A percentile compares a stretch with the other conserved stretches of the same genome.
These are phyloP conservation scores for Capitella teleta DNA, from an alignment of 1,140 invertebrate species.

Conservation along the genomic window DNA sequence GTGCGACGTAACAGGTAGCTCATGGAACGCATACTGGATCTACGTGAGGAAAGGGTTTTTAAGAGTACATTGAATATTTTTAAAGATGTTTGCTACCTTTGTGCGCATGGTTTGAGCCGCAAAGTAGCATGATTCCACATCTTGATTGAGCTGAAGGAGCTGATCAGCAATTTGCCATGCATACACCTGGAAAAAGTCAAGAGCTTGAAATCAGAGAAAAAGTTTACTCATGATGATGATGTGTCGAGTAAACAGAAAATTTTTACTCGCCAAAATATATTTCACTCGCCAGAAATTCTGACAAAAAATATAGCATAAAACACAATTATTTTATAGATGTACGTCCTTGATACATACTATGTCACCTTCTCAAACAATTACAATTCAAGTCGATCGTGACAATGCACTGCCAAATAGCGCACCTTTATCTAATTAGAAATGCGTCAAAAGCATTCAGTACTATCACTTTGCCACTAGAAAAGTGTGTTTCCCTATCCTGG, in stretches of 20 bases:
- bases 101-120: constrained; percentile 94
- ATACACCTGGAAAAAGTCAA: constrained; percentile 58
- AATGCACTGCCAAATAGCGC: too few species aligned
- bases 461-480: too few species aligned
- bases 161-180: constrained; percentile 94
- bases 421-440: too few species aligned
- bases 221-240: neutral
- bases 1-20: constrained; percentile 76
- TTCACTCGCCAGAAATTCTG: neutral
- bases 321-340: neutral
- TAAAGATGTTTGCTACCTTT: constrained; percentile 48
- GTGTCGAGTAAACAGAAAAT: neutral
- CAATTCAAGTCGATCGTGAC: too few species aligned
- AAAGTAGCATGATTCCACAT: constrained; percentile 88
- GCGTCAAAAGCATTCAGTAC: too few species aligned
- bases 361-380: neutral
- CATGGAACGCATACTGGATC: constrained; percentile 78
- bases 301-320: neutral
- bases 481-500: too few species aligned
- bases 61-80: neutral
- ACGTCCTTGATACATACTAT: neutral
- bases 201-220: neutral
- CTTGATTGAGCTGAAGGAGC: constrained; percentile 71
- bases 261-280: neutral
- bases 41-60: constrained; percentile 22